A percentile compares a stretch with the other conserved stretches of the same genome.
Conservation (phyloP, 1,140 invertebrate species). For the Trichoplusia ni region DNA sequence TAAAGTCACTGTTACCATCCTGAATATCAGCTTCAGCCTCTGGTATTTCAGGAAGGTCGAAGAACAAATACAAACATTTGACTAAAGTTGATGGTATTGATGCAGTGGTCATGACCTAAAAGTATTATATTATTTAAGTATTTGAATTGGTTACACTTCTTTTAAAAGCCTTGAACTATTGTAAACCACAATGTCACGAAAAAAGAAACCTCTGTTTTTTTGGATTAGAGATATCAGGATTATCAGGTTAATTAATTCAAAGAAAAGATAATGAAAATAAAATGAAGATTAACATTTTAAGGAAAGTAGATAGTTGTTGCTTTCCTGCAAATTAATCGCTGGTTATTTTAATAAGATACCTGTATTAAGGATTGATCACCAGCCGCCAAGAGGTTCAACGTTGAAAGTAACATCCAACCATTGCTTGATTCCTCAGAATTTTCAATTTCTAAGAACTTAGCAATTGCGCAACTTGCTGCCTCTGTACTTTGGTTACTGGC, state of each 20-base stretch:
- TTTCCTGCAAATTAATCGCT: too few relatives aligned
- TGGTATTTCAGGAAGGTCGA: conserved; percentile 96
- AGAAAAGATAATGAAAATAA: too few relatives aligned
- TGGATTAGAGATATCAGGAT: too few relatives aligned
- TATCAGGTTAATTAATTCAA: too few relatives aligned
- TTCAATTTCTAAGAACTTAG: conserved; percentile 97
- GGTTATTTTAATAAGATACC: conserved; percentile 38
- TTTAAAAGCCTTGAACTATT: conserved; percentile 7
- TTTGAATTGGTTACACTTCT: neutral
- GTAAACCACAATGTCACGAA: too few relatives aligned
- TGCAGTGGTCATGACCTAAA: conserved; percentile 95
- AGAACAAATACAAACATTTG: conserved; percentile 99
- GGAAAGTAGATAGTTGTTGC: neutral
- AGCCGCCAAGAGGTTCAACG: conserved; percentile 94
- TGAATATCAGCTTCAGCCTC: conserved; percentile 89
- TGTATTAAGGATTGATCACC: conserved; percentile 85
- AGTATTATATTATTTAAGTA: conserved; percentile 24
- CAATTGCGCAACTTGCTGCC: conserved; percentile 96
- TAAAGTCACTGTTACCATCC: conserved; percentile 91
- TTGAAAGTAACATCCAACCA: conserved; percentile 97
- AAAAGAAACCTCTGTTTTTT: too few relatives aligned
- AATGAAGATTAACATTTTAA: too few relatives aligned
- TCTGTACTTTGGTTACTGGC: conserved; percentile 98
- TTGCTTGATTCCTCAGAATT: conserved; percentile 96
- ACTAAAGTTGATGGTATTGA: conserved; percentile 98